Evolutionary conservation across 2,113 vertebrate species (phyloP), one percentile per base, ranked within the genome.

Genomic region (Calyptommatus sinebrachiatus): DNA sequence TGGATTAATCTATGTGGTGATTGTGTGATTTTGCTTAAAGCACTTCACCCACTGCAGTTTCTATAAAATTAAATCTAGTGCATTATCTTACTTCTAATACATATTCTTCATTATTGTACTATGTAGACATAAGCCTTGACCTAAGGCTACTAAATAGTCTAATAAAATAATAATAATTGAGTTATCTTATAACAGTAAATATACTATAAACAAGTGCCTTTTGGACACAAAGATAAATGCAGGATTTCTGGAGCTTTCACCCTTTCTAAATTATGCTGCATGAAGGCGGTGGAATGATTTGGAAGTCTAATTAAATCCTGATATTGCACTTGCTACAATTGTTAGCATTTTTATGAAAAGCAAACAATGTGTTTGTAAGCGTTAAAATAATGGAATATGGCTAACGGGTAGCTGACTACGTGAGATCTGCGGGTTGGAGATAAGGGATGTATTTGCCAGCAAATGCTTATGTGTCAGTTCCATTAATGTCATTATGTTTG

Each of bases 231-330:
- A 60, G 48, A 74, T 60, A 79, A 79, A 48, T 31, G 28, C 48
- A 46, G 26, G 28, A 61, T 61, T 75, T 69, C 72, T 18, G 57
- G 60, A 26, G 60, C 35, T 46, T 29, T 10, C 12, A 35, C 48
- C 1, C 24, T 75, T 73, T 41, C 70, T 48, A 0, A 74, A 1
- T 83, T 81, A 79, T 79, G 71, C 77, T 28, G 50, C 72, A 50
- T 45, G 46, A 68, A 83, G 71, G 74, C 81, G 80, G 79, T 90
- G 86, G 45, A 70, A 31, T 84, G 71, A 50, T 84, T 85, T 86
- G 77, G 80, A 84, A 82, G 84, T 35, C 48, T 81, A 61, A 89
- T 89, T 88, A 89, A 88, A 62, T 88, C 77, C 84, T 87, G 84
- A 83, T 85, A 76, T 73, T 41, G 20, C 82, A 86, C 83, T 77